A percentile compares a stretch with the other conserved stretches of the same genome.
Conservation (phyloP, 2,113 vertebrate species). For the Gila orcuttii region DNA sequence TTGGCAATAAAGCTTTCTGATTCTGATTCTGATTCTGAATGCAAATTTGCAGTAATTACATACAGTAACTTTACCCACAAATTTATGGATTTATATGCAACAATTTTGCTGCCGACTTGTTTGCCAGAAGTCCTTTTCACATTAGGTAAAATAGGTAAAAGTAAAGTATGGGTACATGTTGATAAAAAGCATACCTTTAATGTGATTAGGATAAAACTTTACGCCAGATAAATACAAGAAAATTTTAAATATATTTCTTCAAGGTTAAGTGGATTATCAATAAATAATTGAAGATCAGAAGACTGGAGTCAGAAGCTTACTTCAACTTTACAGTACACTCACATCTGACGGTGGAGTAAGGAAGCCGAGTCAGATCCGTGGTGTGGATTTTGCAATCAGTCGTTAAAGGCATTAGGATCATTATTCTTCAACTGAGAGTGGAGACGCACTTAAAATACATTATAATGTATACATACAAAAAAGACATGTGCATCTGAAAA, state of each 20-base stretch:
- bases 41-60: neutral
- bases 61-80: neutral
- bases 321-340: slow-evolving; percentile 43
- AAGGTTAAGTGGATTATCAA: slow-evolving; percentile 48
- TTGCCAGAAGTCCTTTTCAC: neutral
- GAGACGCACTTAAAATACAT: neutral
- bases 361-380: slow-evolving; percentile 52
- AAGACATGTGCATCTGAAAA: neutral
- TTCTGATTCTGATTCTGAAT: too few relatives aligned
- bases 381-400: slow-evolving; percentile 13
- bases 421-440: slow-evolving; percentile 21
- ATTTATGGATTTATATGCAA: neutral
- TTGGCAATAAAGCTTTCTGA: too few relatives aligned
- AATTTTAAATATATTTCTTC: neutral
- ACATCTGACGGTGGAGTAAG: slow-evolving; percentile 4
- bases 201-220: neutral
- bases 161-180: neutral
- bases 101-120: neutral
- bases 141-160: neutral
- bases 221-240: neutral
- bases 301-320: slow-evolving; percentile 31
- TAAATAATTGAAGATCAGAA: slow-evolving; percentile 55
- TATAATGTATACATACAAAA: neutral
- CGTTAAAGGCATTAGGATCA: slow-evolving; percentile 26
- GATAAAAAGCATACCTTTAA: neutral